These are phyloP conservation scores for Ypsolopha scabrella DNA, from an alignment of 2,888 invertebrate species.

Conservation along the genomic window DNA sequence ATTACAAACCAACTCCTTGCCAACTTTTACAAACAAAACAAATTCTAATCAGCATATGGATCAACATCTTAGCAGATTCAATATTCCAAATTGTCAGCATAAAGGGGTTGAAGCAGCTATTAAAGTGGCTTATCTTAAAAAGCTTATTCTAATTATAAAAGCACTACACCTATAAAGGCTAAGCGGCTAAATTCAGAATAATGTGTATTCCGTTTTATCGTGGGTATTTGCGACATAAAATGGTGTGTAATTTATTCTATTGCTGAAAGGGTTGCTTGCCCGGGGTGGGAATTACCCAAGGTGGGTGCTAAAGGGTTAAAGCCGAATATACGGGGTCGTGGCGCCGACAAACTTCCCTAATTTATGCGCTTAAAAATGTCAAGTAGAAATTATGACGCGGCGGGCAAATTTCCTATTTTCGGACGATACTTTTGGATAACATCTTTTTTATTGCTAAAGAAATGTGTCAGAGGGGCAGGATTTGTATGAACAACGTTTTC, in stretches of 20 bases:
- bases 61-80: constrained; percentile 17
- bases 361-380: constrained; percentile 71
- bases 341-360: constrained; percentile 66
- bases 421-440: neutral
- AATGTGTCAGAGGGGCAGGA: too few species aligned
- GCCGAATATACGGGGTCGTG: constrained; percentile 66
- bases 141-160: constrained; percentile 63
- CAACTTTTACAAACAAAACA: neutral
- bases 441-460: neutral
- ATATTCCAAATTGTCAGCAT: constrained; percentile 46
- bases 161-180: constrained; percentile 65
- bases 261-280: constrained; percentile 66
- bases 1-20: too few species aligned
- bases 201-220: constrained; percentile 67
- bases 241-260: constrained; percentile 70
- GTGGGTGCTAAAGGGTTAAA: constrained; percentile 71
- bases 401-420: constrained; percentile 56
- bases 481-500: too few species aligned
- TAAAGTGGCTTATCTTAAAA: constrained; percentile 50
- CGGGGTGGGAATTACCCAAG: constrained; percentile 70
- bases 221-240: constrained; percentile 68
- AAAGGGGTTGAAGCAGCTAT: constrained; percentile 34
- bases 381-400: constrained; percentile 66
- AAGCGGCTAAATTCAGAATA: constrained; percentile 68
- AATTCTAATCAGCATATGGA: neutral